phyloP scores from a whole-genome alignment of 37 sponge, comb jelly and placozoan species.

The Spongilla lacustris region DNA sequence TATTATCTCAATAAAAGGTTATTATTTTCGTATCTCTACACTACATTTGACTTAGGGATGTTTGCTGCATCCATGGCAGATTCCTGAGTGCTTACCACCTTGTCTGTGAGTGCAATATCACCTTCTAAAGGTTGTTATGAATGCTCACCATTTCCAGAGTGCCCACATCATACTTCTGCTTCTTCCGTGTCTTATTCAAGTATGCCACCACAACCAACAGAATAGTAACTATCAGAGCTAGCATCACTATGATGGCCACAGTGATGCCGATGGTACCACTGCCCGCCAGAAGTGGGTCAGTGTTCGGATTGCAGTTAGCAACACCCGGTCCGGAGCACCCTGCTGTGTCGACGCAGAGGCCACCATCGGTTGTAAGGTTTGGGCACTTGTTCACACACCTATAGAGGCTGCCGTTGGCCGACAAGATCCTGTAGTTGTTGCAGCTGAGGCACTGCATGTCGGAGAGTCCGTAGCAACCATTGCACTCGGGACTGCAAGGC shows the following conservation, averaged over 20 bases:
- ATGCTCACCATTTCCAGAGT: background rate
- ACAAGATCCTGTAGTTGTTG: conserved; percentile 14
- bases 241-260: conserved; percentile 34
- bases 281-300: conserved; percentile 62
- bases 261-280: conserved; percentile 48
- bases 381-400: conserved; percentile 60
- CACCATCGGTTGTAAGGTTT: conserved; percentile 41
- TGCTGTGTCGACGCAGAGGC: conserved; percentile 41
- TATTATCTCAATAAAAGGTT: too few relatives aligned
- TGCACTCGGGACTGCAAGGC: conserved; percentile 46
- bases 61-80: too few relatives aligned
- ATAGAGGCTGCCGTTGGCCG: background rate
- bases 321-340: conserved; percentile 59
- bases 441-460: conserved; percentile 53
- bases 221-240: conserved; percentile 24
- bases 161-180: background rate
- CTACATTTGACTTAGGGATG: too few relatives aligned
- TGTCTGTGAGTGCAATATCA: background rate
- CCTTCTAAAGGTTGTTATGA: too few relatives aligned
- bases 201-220: conserved; percentile 22
- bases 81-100: too few relatives aligned
- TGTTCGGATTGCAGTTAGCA: conserved; percentile 23
- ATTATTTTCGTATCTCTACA: too few relatives aligned
- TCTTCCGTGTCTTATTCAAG: background rate
- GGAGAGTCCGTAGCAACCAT: conserved; percentile 31